Percentiles rank a stretch among this genome's conserved stretches.
These are phyloP conservation scores for Chionomys nivalis DNA, from an alignment of 2,113 vertebrate species.

Conservation along the genomic window DNA sequence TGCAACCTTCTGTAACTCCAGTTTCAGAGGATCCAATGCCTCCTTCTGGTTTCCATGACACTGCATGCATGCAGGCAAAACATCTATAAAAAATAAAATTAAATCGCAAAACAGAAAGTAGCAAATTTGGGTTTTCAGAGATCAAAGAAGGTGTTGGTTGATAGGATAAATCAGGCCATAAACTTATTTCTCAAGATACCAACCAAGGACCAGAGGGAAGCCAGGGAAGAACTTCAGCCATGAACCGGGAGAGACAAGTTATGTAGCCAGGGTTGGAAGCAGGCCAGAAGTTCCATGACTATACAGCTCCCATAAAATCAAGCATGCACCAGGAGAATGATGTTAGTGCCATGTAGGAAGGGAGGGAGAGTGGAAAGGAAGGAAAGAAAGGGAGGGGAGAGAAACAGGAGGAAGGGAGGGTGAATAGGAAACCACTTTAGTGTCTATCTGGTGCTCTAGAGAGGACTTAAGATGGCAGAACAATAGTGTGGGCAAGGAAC, in stretches of 20 bases:
- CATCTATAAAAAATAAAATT: neutral
- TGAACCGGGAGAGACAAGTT: neutral
- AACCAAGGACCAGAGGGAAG: neutral
- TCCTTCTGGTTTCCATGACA: neutral
- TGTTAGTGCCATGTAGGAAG: neutral
- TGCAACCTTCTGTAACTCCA: neutral
- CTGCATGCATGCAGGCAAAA: neutral
- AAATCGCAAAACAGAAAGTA: neutral
- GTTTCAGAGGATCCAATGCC: neutral
- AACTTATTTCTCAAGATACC: neutral
- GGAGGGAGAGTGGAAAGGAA: neutral
- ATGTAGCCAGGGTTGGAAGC: neutral
- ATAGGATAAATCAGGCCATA: neutral
- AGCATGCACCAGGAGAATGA: neutral
- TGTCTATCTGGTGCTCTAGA: neutral
- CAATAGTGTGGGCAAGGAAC: neutral
- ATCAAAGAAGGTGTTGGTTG: neutral
- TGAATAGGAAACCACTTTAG: neutral
- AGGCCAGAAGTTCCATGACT: too few relatives aligned
- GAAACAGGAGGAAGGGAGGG: too few relatives aligned
- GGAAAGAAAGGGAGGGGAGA: rapidly evolving
- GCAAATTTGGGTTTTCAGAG: neutral
- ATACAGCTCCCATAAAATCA: too few relatives aligned
- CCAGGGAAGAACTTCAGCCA: neutral
- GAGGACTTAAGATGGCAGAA: neutral